A percentile compares a stretch with the other conserved stretches of the same genome.
Conservation (phyloP, 2,797 vertebrate genomes). For the Helarctos malayanus region DNA sequence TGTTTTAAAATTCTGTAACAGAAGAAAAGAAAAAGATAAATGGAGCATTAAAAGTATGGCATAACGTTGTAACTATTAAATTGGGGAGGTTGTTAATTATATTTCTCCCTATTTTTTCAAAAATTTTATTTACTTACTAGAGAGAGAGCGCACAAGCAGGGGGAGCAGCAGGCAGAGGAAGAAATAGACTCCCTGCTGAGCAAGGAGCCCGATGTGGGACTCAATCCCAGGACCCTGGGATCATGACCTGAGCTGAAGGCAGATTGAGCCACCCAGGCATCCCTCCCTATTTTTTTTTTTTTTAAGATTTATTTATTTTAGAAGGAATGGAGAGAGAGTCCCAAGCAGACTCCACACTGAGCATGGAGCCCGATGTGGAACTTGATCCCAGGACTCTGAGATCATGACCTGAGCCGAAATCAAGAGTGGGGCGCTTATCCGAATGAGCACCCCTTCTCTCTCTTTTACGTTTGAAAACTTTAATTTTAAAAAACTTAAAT, state of each 20-base stretch:
- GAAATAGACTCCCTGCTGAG: too few relatives aligned
- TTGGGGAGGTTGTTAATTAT: not conserved
- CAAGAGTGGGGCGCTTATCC: not conserved
- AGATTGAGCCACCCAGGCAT: too few relatives aligned
- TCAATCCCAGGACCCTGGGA: too few relatives aligned
- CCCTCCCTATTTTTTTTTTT: too few relatives aligned
- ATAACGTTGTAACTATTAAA: slow-evolving; percentile 38
- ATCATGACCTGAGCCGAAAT: not conserved
- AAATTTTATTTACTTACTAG: too few relatives aligned
- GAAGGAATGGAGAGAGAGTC: not conserved
- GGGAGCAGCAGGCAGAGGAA: too few relatives aligned
- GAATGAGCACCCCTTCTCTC: not conserved
- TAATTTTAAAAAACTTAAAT: not conserved
- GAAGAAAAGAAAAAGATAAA: slow-evolving; percentile 19
- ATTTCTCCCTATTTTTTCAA: not conserved
- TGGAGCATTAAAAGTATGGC: not conserved
- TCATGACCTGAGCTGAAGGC: too few relatives aligned
- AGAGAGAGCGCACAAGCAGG: too few relatives aligned
- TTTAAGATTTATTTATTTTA: not conserved
- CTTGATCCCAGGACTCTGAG: not conserved
- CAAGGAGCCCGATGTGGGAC: too few relatives aligned
- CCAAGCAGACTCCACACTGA: not conserved
- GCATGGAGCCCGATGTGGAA: not conserved
- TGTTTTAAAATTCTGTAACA: slow-evolving; percentile 42
- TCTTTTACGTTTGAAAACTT: slow-evolving; percentile 21